phyloP scores from a whole-genome alignment of 1,140 invertebrate species.

The Bombus superbus region DNA sequence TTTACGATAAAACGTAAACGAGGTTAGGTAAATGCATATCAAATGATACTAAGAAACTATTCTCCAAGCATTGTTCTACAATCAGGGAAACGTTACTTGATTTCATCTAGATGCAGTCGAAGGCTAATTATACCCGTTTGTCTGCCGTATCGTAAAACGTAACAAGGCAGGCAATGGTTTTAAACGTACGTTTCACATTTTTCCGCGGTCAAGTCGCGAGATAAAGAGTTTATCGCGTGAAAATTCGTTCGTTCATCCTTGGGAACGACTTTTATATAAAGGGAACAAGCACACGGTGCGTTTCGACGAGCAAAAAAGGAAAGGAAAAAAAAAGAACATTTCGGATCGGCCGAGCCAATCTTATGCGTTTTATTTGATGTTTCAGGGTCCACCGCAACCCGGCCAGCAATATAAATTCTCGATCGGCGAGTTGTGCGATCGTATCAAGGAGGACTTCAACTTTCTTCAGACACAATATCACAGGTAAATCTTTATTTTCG shows the following conservation, averaged over 20 bases:
- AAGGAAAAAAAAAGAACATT: too few relatives aligned
- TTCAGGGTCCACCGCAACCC: slow-evolving; percentile 92
- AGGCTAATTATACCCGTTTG: neutral
- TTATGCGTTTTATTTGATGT: slow-evolving; percentile 74
- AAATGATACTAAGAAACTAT: neutral
- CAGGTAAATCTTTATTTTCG: slow-evolving; percentile 85
- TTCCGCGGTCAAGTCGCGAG: neutral
- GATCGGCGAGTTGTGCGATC: slow-evolving; percentile 94
- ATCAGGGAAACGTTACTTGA: neutral
- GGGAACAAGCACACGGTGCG: neutral
- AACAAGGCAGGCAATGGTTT: neutral
- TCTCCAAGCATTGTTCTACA: neutral
- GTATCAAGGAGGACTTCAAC: slow-evolving; percentile 95
- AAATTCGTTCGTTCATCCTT: slow-evolving; percentile 17
- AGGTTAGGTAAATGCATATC: neutral
- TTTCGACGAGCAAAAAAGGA: neutral
- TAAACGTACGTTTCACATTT: neutral
- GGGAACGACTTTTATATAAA: slow-evolving; percentile 1
- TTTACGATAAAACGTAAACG: neutral
- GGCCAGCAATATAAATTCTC: slow-evolving; percentile 96
- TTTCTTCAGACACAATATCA: slow-evolving; percentile 94
- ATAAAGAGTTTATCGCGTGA: slow-evolving; percentile 2
- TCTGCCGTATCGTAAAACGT: neutral
- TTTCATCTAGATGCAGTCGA: neutral
- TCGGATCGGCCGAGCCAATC: neutral